Base-by-base conservation (phyloP, 1,140 invertebrate species). In the Saccostrea glomerata region DNA sequence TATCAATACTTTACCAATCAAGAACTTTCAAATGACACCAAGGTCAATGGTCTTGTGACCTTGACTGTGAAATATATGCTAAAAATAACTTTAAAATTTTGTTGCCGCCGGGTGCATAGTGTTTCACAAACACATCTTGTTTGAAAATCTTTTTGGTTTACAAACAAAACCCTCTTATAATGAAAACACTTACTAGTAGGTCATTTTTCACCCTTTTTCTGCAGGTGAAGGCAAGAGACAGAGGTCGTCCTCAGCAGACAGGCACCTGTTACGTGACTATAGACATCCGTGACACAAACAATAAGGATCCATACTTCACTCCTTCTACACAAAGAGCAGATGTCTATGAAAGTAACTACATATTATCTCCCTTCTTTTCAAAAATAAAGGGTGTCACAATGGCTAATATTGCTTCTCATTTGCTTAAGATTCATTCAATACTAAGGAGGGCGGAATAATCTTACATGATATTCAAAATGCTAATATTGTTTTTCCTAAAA, bases 241-340 rank as follows among this genome's bases (percentile, higher is more conserved):
- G 97, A 0, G 98, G 98, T 15, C 96, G 98, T 0, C 98, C 98
- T 2, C 97, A 97, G 92, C 94, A 97, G 84, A 97, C 97, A 11
- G 96, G 97, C 0, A 96, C 96, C 0, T 97, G 97, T 0, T 95
- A 96, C 20, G 96, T 99, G 5, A 96, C 95, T 11, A 97, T 98
- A 0, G 96, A 97, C 63, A 96, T 99, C 17, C 96, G 97, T 17
- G 93, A 95, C 86, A 84, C 36, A 2, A 99, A 99, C 93, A 97
- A 98, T 93, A 98, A 98, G 94, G 96, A 97, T 89, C 98, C 98
- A 0, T 97, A 97, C 92, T 98, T 99, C 93, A 96, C 96, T 3
- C 98, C 98, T 0, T 94, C 96, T 63, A 97, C 97, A 2, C 98
- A 98, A 94, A 96, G 97, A 90, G 97, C 97, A 0, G 97, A 98